These are phyloP conservation scores for Nerophis ophidion DNA, from an alignment of 2,113 vertebrate species.

Conservation along the genomic window DNA sequence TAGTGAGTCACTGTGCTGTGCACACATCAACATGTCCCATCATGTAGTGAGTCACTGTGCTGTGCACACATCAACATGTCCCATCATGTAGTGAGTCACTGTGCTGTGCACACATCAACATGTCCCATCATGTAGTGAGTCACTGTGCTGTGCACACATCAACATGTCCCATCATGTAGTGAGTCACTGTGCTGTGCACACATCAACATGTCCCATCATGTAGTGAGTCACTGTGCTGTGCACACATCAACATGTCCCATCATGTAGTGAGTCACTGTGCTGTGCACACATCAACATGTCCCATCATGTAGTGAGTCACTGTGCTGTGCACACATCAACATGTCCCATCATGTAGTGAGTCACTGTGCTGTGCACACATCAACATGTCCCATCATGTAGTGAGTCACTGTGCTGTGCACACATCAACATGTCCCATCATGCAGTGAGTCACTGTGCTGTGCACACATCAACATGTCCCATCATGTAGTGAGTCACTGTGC, in stretches of 20 bases:
- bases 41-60: too few relatives aligned
- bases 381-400: conserved; percentile 35
- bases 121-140: conserved; percentile 40
- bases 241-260: conserved; percentile 25
- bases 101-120: neutral
- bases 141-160: too few relatives aligned
- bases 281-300: conserved; percentile 18
- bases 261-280: too few relatives aligned
- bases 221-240: too few relatives aligned
- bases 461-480: conserved; percentile 25
- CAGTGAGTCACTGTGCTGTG: too few relatives aligned
- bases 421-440: conserved; percentile 30
- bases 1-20: too few relatives aligned
- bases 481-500: too few relatives aligned
- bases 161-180: conserved; percentile 35
- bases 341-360: conserved; percentile 40
- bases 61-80: conserved; percentile 18
- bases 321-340: neutral
- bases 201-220: conserved; percentile 30
- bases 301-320: conserved; percentile 34
- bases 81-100: conserved; percentile 34
- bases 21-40: conserved; percentile 25
- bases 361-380: too few relatives aligned
- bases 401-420: too few relatives aligned
- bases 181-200: too few relatives aligned